Base-by-base conservation (phyloP, 2,888 invertebrate genomes). In the Deroplatys truncata region DNA sequence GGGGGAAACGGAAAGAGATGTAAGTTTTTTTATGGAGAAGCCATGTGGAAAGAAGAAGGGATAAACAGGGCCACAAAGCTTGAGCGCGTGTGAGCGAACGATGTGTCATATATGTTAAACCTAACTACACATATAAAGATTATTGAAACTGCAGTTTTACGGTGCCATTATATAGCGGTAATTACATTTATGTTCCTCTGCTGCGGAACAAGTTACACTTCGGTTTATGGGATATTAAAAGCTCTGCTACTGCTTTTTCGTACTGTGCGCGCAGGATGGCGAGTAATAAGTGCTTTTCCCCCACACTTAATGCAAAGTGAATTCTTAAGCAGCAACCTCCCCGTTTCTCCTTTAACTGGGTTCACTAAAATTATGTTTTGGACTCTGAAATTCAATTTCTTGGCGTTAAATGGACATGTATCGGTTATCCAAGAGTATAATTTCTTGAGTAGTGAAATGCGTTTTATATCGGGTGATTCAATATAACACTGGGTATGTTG, bases 111-210 rank as follows among this genome's bases (percentile, higher is more conserved):
- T 86, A 86, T 87, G 84, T 86, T 89, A 89, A 72, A 84, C 89
- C 29, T 83, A 29, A 56, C n/a, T 43, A 86, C 86, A 87, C 83
- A 84, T 84, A 93, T 93, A 93, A 93, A 93, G 93, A 93, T 93
- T 93, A 93, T 93, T 93, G 93, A 93, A 93, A 93, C 93, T 93
- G 93, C 93, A 93, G 92, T 93, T 93, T 93, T 93, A 93, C 93
- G 93, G 56, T 16, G 93, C 92, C 92, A 93, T 93, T 93, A 93
- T 86, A 93, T 93, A 93, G 93, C 93, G 93, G 93, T 93, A 89
- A 89, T 89, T 89, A 82, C 84, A 43, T 82, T 83, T 87, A 87
- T 87, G 86, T 28, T 86, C 8, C 86, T 43, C 43, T 43, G 43
- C 72, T 86, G 82, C 25, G 72, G 49, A n/a, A 87, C 82, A 82